These are phyloP conservation scores for Xiphias gladius DNA, from an alignment of 2,113 vertebrate species.

Conservation along the genomic window DNA sequence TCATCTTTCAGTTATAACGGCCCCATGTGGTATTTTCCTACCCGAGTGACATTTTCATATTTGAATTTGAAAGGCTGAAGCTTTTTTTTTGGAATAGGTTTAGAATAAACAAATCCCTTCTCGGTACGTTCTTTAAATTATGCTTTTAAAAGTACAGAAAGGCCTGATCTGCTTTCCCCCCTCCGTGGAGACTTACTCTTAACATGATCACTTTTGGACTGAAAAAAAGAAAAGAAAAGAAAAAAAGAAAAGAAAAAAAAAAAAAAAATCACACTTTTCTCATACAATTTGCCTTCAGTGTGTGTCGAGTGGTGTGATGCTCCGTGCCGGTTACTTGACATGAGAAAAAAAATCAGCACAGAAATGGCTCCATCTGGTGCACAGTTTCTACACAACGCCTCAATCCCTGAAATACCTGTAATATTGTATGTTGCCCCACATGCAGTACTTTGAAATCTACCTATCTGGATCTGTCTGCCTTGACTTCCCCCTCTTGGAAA, in stretches of 20 bases:
- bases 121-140: background rate
- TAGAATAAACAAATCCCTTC: background rate
- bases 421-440: background rate
- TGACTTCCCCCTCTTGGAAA: no score
- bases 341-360: background rate
- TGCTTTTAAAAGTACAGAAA: background rate
- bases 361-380: slow-evolving; percentile 40
- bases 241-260: no score
- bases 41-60: background rate
- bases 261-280: background rate
- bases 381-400: background rate
- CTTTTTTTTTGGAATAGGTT: background rate
- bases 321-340: no score
- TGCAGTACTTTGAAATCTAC: background rate
- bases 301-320: background rate
- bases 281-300: background rate
- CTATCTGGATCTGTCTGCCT: no score
- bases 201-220: background rate
- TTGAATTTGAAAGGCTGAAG: background rate
- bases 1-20: background rate
- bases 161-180: background rate
- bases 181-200: background rate
- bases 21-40: background rate
- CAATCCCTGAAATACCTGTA: background rate
- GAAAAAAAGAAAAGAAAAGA: no score